Evolutionary conservation across 1,140 invertebrate species (phyloP).

Genomic region (Drosophila truncata): DNA sequence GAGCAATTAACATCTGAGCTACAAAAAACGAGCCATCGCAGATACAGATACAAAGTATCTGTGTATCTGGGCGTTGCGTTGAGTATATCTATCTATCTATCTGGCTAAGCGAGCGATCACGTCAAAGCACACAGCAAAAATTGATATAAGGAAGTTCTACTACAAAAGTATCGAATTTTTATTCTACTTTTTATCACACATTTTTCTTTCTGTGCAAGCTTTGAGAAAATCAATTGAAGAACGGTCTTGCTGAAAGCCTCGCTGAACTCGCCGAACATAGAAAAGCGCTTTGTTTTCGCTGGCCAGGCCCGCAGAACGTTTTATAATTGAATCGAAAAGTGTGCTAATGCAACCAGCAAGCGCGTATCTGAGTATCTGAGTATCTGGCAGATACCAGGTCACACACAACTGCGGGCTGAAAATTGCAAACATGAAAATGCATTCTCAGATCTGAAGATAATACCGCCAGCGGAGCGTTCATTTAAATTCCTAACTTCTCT

Average conservation of each 20-base stretch:
- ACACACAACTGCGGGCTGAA: constrained; percentile 35
- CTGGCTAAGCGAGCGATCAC: constrained; percentile 72
- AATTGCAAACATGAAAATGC: constrained; percentile 68
- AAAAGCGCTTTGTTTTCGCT: constrained; percentile 72
- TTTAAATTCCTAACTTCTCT: constrained; percentile 5
- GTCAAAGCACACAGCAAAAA: constrained; percentile 36
- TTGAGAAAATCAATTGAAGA: constrained; percentile 76
- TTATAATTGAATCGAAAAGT: constrained; percentile 75
- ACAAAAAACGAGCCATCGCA: constrained; percentile 51
- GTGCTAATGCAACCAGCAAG: constrained; percentile 71
- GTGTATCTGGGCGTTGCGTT: constrained; percentile 23
- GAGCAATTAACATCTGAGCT: constrained; percentile 66
- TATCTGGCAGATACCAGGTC: constrained; percentile 54
- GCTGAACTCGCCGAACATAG: constrained; percentile 47
- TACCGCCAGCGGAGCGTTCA: constrained; percentile 40
- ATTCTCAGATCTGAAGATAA: constrained; percentile 72
- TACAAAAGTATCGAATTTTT: background rate
- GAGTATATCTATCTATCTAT: constrained; percentile 35
- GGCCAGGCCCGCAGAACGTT: constrained; percentile 43
- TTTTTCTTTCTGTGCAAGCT: constrained; percentile 17
- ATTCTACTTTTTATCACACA: too few relatives aligned
- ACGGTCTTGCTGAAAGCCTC: constrained; percentile 25
- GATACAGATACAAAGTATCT: constrained; percentile 16
- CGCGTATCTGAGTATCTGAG: constrained; percentile 23
- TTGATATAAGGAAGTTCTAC: background rate